Conservation (phyloP, 2,888 invertebrate genomes). For the Heteromyza rotundicornis region DNA sequence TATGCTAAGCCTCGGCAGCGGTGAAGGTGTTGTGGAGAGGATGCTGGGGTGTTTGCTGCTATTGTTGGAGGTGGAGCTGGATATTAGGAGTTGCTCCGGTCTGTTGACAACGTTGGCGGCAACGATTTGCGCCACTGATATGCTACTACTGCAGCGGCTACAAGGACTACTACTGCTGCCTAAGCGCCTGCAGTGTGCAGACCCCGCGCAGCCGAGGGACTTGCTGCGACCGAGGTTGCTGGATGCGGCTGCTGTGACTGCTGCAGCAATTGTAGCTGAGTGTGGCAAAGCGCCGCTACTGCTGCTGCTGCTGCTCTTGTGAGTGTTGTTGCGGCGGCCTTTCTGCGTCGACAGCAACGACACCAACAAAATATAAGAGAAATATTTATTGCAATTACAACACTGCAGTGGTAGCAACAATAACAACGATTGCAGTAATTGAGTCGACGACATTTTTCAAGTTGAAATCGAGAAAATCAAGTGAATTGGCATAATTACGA, state of each 20-base stretch:
- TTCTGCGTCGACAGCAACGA: conserved; percentile 45
- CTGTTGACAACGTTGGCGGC: conserved; percentile 5
- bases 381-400: conserved; percentile 55
- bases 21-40: conserved; percentile 12
- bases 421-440: conserved; percentile 54
- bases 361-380: conserved; percentile 47
- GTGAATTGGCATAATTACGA: conserved; percentile 61
- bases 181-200: background rate
- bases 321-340: conserved; percentile 51
- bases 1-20: conserved; percentile 28
- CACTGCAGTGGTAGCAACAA: conserved; percentile 60
- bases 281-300: conserved; percentile 14
- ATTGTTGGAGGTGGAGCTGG: conserved; percentile 25
- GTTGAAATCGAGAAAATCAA: conserved; percentile 60
- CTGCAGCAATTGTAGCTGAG: conserved; percentile 11
- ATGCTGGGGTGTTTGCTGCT: conserved; percentile 27
- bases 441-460: conserved; percentile 62
- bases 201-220: no score
- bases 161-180: conserved; percentile 19
- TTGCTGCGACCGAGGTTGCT: conserved; percentile 3
- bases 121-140: conserved; percentile 19
- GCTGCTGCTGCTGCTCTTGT: conserved; percentile 27
- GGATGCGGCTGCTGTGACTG: conserved; percentile 14
- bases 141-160: conserved; percentile 19
- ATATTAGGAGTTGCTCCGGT: background rate